Evolutionary conservation across 2,797 vertebrate species (phyloP).

Genomic region (Gephyroberyx darwinii): DNA sequence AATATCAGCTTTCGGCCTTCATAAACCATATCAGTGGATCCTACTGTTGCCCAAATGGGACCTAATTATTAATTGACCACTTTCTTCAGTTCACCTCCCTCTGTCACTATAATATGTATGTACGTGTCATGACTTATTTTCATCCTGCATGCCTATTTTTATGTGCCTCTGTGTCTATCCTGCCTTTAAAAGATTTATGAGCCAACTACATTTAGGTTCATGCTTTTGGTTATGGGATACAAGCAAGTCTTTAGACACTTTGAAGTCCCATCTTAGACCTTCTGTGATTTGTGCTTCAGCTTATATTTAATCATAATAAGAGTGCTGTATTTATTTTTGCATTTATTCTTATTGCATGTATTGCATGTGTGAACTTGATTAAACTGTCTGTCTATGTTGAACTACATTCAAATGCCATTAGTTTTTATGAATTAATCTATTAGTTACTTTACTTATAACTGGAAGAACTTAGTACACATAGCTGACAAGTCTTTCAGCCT

Average conservation of each 20-base stretch:
- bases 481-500: neutral
- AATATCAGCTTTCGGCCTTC: neutral
- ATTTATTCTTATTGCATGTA: slow-evolving; percentile 12
- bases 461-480: neutral
- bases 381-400: slow-evolving; percentile 38
- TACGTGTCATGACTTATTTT: slow-evolving; percentile 26
- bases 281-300: slow-evolving; percentile 12
- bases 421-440: neutral
- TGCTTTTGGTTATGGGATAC: slow-evolving; percentile 25
- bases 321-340: slow-evolving; percentile 4
- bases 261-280: neutral
- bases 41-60: slow-evolving; percentile 24
- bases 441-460: neutral
- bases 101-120: slow-evolving; percentile 40
- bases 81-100: slow-evolving; percentile 27
- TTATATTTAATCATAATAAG: slow-evolving; percentile 15
- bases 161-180: slow-evolving; percentile 23
- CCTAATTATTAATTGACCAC: slow-evolving; percentile 60
- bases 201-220: slow-evolving; percentile 19
- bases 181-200: slow-evolving; percentile 52
- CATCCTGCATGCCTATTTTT: slow-evolving; percentile 36
- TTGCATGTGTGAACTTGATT: slow-evolving; percentile 46
- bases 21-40: neutral
- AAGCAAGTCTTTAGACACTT: slow-evolving; percentile 2
- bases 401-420: neutral